phyloP scores from a whole-genome alignment of 2,888 invertebrate genomes.

The Luperina testacea region DNA sequence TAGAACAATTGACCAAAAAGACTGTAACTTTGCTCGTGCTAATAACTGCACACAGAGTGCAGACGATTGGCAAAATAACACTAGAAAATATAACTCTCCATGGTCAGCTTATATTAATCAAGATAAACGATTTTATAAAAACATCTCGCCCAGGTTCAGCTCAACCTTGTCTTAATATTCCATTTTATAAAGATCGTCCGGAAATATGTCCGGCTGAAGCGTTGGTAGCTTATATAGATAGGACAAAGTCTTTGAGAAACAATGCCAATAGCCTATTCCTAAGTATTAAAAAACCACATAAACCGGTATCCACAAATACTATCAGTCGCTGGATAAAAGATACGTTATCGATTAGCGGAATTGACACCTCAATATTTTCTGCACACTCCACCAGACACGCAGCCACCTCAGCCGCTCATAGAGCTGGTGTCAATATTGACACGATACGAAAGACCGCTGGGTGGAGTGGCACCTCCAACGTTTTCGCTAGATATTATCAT shows the following conservation, averaged over 20 bases:
- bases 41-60: conserved; percentile 8
- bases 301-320: too few relatives aligned
- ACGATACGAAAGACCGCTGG: not conserved
- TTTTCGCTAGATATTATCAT: too few relatives aligned
- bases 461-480: too few relatives aligned
- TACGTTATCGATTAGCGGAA: not conserved
- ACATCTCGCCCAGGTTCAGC: too few relatives aligned
- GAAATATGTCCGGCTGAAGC: too few relatives aligned
- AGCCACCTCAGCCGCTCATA: not conserved
- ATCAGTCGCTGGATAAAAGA: too few relatives aligned
- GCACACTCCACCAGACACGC: not conserved
- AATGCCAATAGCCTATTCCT: too few relatives aligned
- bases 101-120: not conserved
- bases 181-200: too few relatives aligned
- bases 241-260: too few relatives aligned
- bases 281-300: too few relatives aligned
- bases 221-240: too few relatives aligned
- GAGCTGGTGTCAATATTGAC: not conserved
- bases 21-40: not conserved
- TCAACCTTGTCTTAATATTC: too few relatives aligned
- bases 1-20: not conserved
- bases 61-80: not conserved
- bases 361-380: conserved; percentile 1
- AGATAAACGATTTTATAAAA: not conserved
- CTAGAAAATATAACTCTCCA: not conserved